Evolutionary conservation across 2,888 invertebrate species (phyloP), one percentile per base, ranked within the genome.

Genomic region (Liodrosophila aerea): DNA sequence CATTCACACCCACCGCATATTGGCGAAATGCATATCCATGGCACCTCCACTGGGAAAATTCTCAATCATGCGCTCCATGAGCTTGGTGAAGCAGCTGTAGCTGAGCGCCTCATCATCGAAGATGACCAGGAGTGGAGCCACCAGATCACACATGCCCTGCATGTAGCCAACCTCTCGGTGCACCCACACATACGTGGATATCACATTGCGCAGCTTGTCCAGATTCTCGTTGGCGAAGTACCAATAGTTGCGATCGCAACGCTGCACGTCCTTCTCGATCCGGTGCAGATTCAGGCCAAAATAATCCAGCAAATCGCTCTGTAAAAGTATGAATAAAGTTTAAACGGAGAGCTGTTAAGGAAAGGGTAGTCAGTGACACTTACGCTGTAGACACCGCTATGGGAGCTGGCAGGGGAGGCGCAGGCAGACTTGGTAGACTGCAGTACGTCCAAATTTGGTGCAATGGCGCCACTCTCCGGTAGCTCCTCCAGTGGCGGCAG

Each of bases 121-220:
- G 85, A 96, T 94, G 11, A 98, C 98, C 13, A 98, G 92, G 1
- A 98, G 91, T 0, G 98, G 98, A 0, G 98, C 98, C 0, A 95
- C 96, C 60, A 98, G 91, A 91, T 98, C 98, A 89, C 98, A 98
- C 98, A 98, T 98, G 80, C 98, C 98, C 90, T 98, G 98, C 93
- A 98, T 96, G 91, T 98, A 98, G 8, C 98, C 98, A 31, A 95
- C 93, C 44, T 98, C 97, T 73, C 98, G 91, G 88, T 98, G 96
- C 87, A 98, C 96, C 97, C 98, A 98, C 1, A 98, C 98, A 90
- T 97, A 98, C 45, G 84, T 86, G 50, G 97, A 97, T 95, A 98
- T 98, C 52, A 98, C 94, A 90, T 98, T 97, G 53, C 97, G 92
- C 22, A 98, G 91, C 89, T 98, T 98, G 83, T 98, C 97, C 73